A percentile compares a stretch with the other conserved stretches of the same genome.
Evolutionary conservation across 2,888 invertebrate genomes (phyloP).

Genomic region (Chymomyza procnemis): DNA sequence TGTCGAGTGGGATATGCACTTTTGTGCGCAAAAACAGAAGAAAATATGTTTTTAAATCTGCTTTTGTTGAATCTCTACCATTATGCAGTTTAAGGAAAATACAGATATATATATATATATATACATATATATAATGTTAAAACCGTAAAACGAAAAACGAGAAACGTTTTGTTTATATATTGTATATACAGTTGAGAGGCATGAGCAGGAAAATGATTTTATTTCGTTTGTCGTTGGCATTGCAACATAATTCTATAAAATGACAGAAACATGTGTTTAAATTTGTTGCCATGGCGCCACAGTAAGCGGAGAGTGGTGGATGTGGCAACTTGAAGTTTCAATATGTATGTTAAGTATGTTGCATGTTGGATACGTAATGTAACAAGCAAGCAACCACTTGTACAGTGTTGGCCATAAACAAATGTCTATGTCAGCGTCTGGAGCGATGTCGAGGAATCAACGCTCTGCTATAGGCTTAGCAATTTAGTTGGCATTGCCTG

Average conservation of each 20-base stretch:
- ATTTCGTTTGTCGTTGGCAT: conserved; percentile 61
- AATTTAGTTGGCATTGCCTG: conserved; percentile 50
- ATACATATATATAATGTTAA: conserved; percentile 37
- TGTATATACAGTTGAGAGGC: background rate
- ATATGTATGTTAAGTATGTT: background rate
- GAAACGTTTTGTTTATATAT: conserved; percentile 1
- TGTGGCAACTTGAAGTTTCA: background rate
- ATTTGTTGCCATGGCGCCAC: conserved; percentile 61
- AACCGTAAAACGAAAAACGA: no score
- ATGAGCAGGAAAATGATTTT: conserved; percentile 56
- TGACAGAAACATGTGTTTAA: conserved; percentile 74
- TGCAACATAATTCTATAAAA: conserved; percentile 70
- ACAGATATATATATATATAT: no score
- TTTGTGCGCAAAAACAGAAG: background rate
- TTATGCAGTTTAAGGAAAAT: conserved; percentile 27
- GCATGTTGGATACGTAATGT: background rate
- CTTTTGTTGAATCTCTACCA: conserved; percentile 10
- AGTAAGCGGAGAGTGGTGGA: background rate
- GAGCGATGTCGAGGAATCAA: conserved; percentile 9
- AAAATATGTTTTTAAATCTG: background rate
- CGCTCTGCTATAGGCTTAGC: conserved; percentile 47
- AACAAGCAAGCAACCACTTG: background rate
- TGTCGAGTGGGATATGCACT: no score
- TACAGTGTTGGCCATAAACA: conserved; percentile 66
- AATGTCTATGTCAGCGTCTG: conserved; percentile 40